Evolutionary conservation across 1,140 invertebrate genomes (phyloP).

Genomic region (Ceratina japonica): DNA sequence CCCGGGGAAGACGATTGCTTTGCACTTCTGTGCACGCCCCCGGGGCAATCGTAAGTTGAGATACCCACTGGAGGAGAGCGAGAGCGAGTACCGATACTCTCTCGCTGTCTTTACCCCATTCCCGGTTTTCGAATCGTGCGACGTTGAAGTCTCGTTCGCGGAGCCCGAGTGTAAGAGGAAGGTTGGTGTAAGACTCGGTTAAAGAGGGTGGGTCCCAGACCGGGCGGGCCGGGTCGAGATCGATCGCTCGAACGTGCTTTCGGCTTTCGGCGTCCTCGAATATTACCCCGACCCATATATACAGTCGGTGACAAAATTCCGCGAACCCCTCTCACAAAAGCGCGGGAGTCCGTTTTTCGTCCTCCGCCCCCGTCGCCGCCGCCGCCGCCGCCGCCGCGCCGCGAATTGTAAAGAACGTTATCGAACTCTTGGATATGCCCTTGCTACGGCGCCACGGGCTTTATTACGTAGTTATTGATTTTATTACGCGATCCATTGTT

Average conservation of each 20-base stretch:
- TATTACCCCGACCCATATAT: constrained; percentile 64
- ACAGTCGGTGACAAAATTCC: constrained; percentile 5
- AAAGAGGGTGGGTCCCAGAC: constrained; percentile 20
- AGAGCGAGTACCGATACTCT: constrained; percentile 27
- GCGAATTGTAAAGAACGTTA: too few relatives aligned
- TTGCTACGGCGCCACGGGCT: too few relatives aligned
- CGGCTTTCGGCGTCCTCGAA: constrained; percentile 60
- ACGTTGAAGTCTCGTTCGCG: constrained; percentile 51
- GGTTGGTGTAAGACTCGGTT: constrained; percentile 48
- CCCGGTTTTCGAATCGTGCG: constrained; percentile 16
- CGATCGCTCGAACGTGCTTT: constrained; percentile 70
- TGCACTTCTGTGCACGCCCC: constrained; percentile 66
- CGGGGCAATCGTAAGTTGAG: constrained; percentile 66
- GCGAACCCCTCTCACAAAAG: too few relatives aligned
- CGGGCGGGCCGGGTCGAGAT: constrained; percentile 40
- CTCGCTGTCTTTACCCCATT: neutral
- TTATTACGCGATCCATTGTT: too few relatives aligned
- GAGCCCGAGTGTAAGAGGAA: constrained; percentile 51
- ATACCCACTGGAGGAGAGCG: constrained; percentile 54
- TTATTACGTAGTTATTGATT: too few relatives aligned
- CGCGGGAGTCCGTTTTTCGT: too few relatives aligned
- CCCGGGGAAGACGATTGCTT: constrained; percentile 61
- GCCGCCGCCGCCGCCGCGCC: too few relatives aligned
- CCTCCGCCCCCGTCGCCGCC: too few relatives aligned
- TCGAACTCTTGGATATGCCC: too few relatives aligned